These are phyloP conservation scores for Marcusenius ussheri DNA, from an alignment of 2,113 vertebrate genomes.

Conservation along the genomic window DNA sequence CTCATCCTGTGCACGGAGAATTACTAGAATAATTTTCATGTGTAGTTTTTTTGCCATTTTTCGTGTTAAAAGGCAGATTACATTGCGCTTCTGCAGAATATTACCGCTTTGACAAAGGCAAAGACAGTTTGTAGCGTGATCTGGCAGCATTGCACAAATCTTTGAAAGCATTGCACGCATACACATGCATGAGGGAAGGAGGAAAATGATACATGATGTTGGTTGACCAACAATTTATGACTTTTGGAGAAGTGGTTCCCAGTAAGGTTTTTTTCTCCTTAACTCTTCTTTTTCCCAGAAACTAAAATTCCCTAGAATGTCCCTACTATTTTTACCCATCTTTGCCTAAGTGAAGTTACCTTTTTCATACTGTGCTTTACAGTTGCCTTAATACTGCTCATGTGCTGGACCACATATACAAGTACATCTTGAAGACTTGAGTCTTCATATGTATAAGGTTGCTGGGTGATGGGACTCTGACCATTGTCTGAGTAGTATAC, in stretches of 20 bases:
- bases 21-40: neutral
- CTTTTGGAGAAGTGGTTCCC: conserved; percentile 59
- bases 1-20: neutral
- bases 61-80: conserved; percentile 52
- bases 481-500: neutral
- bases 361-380: conserved; percentile 45
- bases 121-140: conserved; percentile 60
- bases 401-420: conserved; percentile 46
- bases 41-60: conserved; percentile 46
- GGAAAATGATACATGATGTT: conserved; percentile 57
- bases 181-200: conserved; percentile 18
- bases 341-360: conserved; percentile 22
- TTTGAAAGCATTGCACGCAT: conserved; percentile 34
- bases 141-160: conserved; percentile 39
- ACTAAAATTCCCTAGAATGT: conserved; percentile 44
- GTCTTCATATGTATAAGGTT: conserved; percentile 21
- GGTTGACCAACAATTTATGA: conserved; percentile 67
- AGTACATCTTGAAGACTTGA: neutral
- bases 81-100: conserved; percentile 78
- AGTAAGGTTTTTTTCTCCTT: conserved; percentile 57
- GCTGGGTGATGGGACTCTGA: conserved; percentile 16
- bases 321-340: conserved; percentile 34
- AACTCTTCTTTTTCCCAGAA: conserved; percentile 37
- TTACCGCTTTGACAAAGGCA: conserved; percentile 71
- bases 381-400: conserved; percentile 55